These are phyloP conservation scores for Drosophila teissieri DNA, from an alignment of 1,140 invertebrate genomes.

Conservation along the genomic window DNA sequence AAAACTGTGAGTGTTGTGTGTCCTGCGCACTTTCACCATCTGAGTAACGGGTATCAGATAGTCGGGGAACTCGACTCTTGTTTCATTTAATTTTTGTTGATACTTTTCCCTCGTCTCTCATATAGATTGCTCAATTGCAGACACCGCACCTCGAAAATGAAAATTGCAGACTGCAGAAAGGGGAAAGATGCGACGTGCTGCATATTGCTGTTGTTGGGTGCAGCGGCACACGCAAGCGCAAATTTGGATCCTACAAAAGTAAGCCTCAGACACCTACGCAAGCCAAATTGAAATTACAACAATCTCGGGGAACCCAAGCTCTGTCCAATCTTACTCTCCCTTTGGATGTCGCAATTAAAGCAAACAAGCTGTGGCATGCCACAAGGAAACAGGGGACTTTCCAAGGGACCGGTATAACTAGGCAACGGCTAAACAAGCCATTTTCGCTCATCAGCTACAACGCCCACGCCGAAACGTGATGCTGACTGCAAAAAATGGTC, in stretches of 20 bases:
- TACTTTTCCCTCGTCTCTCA: constrained; percentile 20
- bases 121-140: constrained; percentile 78
- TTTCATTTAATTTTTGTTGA: constrained; percentile 57
- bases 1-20: no score
- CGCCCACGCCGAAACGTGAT: constrained; percentile 44
- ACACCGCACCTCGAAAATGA: constrained; percentile 64
- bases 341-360: constrained; percentile 67
- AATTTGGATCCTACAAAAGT: constrained; percentile 34
- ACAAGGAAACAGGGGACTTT: not conserved
- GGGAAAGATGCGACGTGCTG: constrained; percentile 27
- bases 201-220: constrained; percentile 38
- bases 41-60: no score
- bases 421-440: constrained; percentile 56
- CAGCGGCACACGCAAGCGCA: constrained; percentile 40
- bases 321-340: constrained; percentile 9
- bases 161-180: constrained; percentile 19
- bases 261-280: constrained; percentile 46
- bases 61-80: no score
- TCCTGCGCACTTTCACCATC: no score
- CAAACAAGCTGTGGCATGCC: constrained; percentile 51
- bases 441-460: constrained; percentile 70
- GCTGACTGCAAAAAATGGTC: constrained; percentile 60
- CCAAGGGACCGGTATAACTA: not conserved
- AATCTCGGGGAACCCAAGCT: not conserved
- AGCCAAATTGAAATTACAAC: constrained; percentile 40